phyloP scores from a whole-genome alignment of 2,888 invertebrate genomes.

The Hipparchia semele region DNA sequence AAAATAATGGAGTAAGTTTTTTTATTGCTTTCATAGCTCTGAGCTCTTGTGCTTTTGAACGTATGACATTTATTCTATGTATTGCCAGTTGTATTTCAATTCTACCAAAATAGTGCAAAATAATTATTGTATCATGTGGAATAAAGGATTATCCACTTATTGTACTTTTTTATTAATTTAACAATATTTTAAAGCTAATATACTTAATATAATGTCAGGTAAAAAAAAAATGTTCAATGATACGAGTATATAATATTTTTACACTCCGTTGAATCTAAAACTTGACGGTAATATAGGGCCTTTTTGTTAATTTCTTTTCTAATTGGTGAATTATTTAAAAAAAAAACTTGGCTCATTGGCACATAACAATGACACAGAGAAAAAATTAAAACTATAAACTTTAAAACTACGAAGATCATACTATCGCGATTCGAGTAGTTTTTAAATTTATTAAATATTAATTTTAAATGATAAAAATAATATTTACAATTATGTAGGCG shows the following conservation, averaged over 20 bases:
- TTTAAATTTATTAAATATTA: slow-evolving; percentile 54
- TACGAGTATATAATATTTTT: background rate
- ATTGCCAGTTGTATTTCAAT: background rate
- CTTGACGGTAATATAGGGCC: background rate
- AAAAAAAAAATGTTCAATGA: background rate
- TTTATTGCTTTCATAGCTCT: no score
- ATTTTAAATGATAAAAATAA: slow-evolving; percentile 51
- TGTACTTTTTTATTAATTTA: no score
- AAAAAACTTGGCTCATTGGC: slow-evolving; percentile 69
- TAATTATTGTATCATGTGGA: no score
- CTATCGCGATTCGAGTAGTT: slow-evolving; percentile 52
- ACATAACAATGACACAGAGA: slow-evolving; percentile 75
- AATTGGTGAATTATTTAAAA: slow-evolving; percentile 45
- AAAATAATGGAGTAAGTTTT: background rate
- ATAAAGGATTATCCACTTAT: no score
- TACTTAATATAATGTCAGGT: background rate
- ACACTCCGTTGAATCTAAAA: background rate
- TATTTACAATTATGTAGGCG: slow-evolving; percentile 61
- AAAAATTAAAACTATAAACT: slow-evolving; percentile 55
- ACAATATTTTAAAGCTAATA: no score
- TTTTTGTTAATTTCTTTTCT: slow-evolving; percentile 29
- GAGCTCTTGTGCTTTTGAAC: no score
- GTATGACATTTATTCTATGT: no score
- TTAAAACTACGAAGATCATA: slow-evolving; percentile 66
- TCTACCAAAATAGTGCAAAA: background rate